These are phyloP conservation scores for Temnothorax nylanderi DNA, from an alignment of 1,140 invertebrate genomes.

Conservation along the genomic window DNA sequence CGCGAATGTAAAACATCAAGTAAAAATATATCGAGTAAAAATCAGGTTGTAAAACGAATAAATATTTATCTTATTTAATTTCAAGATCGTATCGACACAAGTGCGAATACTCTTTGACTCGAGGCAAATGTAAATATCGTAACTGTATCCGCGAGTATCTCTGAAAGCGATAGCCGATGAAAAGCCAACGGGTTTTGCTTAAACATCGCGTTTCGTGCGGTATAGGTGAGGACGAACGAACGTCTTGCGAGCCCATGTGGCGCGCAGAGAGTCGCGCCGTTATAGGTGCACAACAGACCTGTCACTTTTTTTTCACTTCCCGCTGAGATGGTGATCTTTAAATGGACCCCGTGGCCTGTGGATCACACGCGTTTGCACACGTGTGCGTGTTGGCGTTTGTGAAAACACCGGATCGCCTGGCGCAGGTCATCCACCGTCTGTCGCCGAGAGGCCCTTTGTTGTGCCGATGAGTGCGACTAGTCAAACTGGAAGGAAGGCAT, in stretches of 20 bases:
- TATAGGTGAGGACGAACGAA: neutral
- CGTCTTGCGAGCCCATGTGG: neutral
- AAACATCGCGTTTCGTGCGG: neutral
- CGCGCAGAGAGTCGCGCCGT: slow-evolving; percentile 38
- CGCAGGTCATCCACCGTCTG: slow-evolving; percentile 56
- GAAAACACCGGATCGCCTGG: slow-evolving; percentile 12
- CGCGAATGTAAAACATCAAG: neutral
- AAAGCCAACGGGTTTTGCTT: neutral
- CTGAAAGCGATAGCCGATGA: neutral
- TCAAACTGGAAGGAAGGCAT: slow-evolving; percentile 36
- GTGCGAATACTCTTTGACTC: neutral
- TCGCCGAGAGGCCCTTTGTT: slow-evolving; percentile 5
- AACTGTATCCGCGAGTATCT: neutral
- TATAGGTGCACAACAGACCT: slow-evolving; percentile 18
- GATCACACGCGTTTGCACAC: neutral
- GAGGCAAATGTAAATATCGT: neutral
- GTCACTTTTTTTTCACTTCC: slow-evolving; percentile 20
- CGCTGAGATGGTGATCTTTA: slow-evolving; percentile 28
- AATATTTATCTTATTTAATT: neutral
- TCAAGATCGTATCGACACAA: neutral
- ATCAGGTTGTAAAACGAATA: neutral
- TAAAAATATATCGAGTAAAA: neutral
- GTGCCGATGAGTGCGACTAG: slow-evolving; percentile 22
- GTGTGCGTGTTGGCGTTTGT: slow-evolving; percentile 49
- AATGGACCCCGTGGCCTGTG: slow-evolving; percentile 22